phyloP scores from a whole-genome alignment of 2,113 vertebrate genomes.

The Gymnogyps californianus region DNA sequence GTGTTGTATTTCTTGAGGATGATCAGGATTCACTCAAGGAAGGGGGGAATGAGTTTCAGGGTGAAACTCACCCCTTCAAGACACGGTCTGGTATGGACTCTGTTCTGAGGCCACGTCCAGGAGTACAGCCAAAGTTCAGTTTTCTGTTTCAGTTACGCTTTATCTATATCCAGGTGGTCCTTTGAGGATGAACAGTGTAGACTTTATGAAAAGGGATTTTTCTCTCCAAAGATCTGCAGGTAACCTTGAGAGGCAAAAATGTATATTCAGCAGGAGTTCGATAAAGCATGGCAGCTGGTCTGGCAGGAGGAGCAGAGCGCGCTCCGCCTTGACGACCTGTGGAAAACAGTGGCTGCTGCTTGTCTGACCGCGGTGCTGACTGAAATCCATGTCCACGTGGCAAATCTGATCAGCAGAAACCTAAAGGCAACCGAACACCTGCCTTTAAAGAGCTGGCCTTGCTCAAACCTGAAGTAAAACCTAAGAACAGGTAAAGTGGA shows the following conservation, averaged over 20 bases:
- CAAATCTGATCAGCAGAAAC: constrained; percentile 81
- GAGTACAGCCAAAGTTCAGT: not conserved
- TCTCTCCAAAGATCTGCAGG: not conserved
- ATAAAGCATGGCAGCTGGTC: constrained; percentile 78
- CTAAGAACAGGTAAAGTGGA: not conserved
- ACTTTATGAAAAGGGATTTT: not conserved
- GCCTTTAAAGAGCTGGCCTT: constrained; percentile 77
- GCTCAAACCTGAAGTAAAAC: constrained; percentile 65
- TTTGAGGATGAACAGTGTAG: not conserved
- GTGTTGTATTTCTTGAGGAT: not conserved
- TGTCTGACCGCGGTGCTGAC: constrained; percentile 80
- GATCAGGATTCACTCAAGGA: not conserved
- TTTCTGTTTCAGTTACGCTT: not conserved
- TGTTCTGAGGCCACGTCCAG: not conserved
- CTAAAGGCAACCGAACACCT: constrained; percentile 76
- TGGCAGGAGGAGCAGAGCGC: constrained; percentile 78
- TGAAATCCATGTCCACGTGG: constrained; percentile 76
- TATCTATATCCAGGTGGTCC: not conserved
- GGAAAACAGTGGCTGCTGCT: constrained; percentile 80
- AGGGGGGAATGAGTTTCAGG: not conserved
- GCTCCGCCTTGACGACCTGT: constrained; percentile 79
- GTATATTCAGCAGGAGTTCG: constrained; percentile 82
- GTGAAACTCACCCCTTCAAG: not conserved
- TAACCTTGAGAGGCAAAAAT: constrained; percentile 73
- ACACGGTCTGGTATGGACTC: rapidly evolving